Conservation (phyloP, 2,797 vertebrate species). For the Sebastes taczanowskii region DNA sequence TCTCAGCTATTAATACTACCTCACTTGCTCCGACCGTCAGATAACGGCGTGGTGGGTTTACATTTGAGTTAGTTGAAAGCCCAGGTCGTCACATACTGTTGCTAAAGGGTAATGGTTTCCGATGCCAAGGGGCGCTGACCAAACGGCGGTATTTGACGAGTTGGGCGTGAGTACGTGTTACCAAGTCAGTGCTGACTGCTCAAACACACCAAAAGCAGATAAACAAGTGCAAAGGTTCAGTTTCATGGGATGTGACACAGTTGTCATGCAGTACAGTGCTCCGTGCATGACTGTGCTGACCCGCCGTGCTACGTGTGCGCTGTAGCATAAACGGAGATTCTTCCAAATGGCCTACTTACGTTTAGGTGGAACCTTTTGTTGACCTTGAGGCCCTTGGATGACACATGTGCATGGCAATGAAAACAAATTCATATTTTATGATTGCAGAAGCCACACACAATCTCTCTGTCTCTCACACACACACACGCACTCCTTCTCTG, state of each 20-base stretch:
- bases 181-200: background rate
- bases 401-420: slow-evolving; percentile 19
- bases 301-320: background rate
- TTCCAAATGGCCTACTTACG: slow-evolving; percentile 55
- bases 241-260: background rate
- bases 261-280: slow-evolving; percentile 29
- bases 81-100: no score
- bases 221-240: background rate
- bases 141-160: no score
- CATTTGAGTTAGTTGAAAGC: no score
- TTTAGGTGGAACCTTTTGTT: slow-evolving; percentile 59
- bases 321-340: background rate
- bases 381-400: slow-evolving; percentile 50
- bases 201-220: background rate
- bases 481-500: background rate
- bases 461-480: background rate
- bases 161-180: no score
- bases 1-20: no score
- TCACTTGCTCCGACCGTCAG: no score
- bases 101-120: no score
- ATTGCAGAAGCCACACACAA: slow-evolving; percentile 15
- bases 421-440: slow-evolving; percentile 50
- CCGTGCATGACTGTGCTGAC: slow-evolving; percentile 8
- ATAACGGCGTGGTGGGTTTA: no score
- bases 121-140: no score